phyloP scores from a whole-genome alignment of 2,797 vertebrate species.

The Rhyacichthys aspro region DNA sequence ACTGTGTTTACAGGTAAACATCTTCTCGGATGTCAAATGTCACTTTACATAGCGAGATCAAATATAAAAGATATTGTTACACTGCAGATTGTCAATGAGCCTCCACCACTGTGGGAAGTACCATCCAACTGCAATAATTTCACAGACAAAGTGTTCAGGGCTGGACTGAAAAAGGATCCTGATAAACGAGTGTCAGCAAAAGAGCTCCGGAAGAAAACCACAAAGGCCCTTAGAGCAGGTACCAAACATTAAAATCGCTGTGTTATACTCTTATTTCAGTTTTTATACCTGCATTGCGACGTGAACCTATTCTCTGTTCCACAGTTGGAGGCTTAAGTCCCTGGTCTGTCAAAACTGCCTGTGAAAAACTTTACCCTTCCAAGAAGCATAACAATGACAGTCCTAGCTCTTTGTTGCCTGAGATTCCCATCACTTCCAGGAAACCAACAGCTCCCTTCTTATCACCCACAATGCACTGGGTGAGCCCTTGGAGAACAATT shows the following conservation, averaged over 20 bases:
- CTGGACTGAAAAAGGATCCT: conserved; percentile 90
- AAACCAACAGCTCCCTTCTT: conserved; percentile 17
- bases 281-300: background rate
- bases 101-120: conserved; percentile 92
- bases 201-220: conserved; percentile 82
- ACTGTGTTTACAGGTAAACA: conserved; percentile 89
- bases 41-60: background rate
- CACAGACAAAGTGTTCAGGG: conserved; percentile 86
- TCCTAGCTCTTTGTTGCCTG: conserved; percentile 11
- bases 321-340: conserved; percentile 70
- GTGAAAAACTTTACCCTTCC: conserved; percentile 35
- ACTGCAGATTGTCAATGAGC: conserved; percentile 87
- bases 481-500: conserved; percentile 79
- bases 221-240: conserved; percentile 86
- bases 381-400: conserved; percentile 15
- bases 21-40: background rate
- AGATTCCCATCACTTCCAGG: too few relatives aligned
- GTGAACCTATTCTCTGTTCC: conserved; percentile 8
- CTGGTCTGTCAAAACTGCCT: conserved; percentile 48
- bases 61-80: background rate
- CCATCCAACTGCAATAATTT: conserved; percentile 87
- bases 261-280: too few relatives aligned
- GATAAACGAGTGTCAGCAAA: conserved; percentile 78
- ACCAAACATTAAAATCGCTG: background rate
- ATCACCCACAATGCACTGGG: conserved; percentile 68